Base-by-base conservation (phyloP, 64 coral and sea anemone species). In the Pachyseris speciosa region DNA sequence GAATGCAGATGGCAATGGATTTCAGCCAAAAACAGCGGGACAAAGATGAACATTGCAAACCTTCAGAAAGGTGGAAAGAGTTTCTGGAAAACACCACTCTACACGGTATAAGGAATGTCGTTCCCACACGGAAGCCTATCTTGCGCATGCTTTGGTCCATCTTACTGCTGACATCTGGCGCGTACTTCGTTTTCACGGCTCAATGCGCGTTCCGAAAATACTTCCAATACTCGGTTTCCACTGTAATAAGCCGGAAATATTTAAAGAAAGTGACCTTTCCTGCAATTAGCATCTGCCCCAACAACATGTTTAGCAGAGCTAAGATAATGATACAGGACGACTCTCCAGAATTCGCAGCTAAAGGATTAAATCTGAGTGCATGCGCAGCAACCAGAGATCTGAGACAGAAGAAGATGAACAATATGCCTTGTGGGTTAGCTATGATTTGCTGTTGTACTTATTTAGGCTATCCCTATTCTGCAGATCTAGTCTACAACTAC, bases 41-140 rank as follows among this genome's bases (percentile, higher is more conserved):
- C 12, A 57, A 20, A 20, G 1, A 57, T 20, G 13, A 57, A 19
- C 52, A 57, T 57, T 1, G 52, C 52, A 57, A 3, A 29, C 58
- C 59, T 32, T 83, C 88, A 43, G 49, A 78, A 17, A 91, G 57
- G 37, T 91, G 88, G 88, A 40, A 64, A 26, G 34, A 71, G 17
- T 91, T 91, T 91, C 42, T 91, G 13, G 30, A 91, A 38, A 80
- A 69, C 16, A 91, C 88, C 10, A 91, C 88, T 72, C 61, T 91
- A 0, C 88, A 91, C 24, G 88, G 88, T 5, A 83, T 83, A 40
- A 31, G 88, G 24, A 78, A 91, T 44, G 65, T 91, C 11, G 51
- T 83, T 31, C 64, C 64, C 2, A 24, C 51, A 16, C 79, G 59
- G 17, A 71, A 39, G 36, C 13, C 5, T 17, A 55, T 48, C 12